Evolutionary conservation across 2,113 vertebrate species (phyloP), one percentile per base, ranked within the genome.

Genomic region (Rynchops niger): DNA sequence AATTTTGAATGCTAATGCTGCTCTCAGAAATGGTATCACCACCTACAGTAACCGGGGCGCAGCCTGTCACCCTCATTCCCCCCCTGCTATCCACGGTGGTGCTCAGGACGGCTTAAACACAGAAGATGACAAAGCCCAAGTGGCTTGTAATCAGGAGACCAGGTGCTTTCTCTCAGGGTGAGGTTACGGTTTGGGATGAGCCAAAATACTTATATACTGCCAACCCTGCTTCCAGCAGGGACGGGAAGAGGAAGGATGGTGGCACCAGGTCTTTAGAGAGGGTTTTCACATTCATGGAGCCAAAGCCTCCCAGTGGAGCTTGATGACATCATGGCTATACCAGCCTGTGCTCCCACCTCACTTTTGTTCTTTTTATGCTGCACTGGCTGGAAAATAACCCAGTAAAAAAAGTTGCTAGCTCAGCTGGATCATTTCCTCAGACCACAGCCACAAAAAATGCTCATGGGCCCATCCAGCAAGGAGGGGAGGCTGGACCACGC

Each of bases 291-390:
- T 16, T 52, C 85, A 6, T 13, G 15, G 47, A 61, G 25, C 34
- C 63, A 45, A 38, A 72, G 3, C 14, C 19, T 27, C 55, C 12
- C 23, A 1, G 21, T 4, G 42, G 1, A 63, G 49, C 29, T 62
- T 0, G 0, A 43, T 21, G 22, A 12, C 43, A 21, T 13, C 38
- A 0, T 1, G 36, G 47, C 56, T 16, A 5, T 14, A 36, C 4
- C 74, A 19, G 61, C 79, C 56, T 12, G 3, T 14, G 82, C 43
- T 80, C 58, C 58, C 63, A 88, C 86, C 53, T 90, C 40, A 7
- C 70, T 73, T 45, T 59, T 81, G 27, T 45, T 49, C 71, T 42
- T 50, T 77, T 86, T 61, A 2, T 86, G 71, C 82, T 83, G 71
- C 62, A 17, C 18, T 53, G 49, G 36, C 43, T 80, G 62, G 55